Percentiles rank a stretch among this genome's conserved stretches.
Evolutionary conservation across 2,797 vertebrate species (phyloP).

Genomic region (Falco columbarius): DNA sequence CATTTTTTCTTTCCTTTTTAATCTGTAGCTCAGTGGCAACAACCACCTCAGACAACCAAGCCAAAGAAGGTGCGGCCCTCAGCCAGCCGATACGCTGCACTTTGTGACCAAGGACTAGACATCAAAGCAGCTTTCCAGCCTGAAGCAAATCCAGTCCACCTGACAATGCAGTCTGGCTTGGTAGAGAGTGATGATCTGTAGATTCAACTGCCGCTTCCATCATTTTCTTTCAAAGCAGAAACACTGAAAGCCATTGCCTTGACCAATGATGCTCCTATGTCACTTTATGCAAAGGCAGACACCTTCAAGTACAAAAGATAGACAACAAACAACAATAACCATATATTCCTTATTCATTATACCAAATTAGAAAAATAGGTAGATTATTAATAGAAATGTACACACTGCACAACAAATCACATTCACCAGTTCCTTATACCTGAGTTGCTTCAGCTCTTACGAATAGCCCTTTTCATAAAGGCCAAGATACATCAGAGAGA

Average conservation of each 20-base stretch:
- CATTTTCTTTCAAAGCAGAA: constrained; percentile 61
- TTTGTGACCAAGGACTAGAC: constrained; percentile 96
- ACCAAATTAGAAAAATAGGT: constrained; percentile 75
- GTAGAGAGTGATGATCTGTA: constrained; percentile 98
- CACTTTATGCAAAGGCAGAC: constrained; percentile 75
- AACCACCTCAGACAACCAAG: constrained; percentile 88
- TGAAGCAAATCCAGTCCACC: constrained; percentile 87
- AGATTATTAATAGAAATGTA: constrained; percentile 72
- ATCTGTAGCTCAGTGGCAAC: constrained; percentile 93
- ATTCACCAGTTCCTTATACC: constrained; percentile 61
- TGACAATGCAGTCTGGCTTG: constrained; percentile 82
- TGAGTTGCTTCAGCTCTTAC: constrained; percentile 53
- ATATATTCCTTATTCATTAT: constrained; percentile 76
- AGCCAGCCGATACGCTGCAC: constrained; percentile 93
- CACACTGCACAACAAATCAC: constrained; percentile 75
- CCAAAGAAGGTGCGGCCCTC: constrained; percentile 95
- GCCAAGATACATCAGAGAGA: constrained; percentile 60
- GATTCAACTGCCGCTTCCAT: not conserved
- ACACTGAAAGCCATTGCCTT: constrained; percentile 73
- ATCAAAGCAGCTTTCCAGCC: constrained; percentile 98
- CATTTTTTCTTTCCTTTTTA: not conserved
- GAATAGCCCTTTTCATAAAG: constrained; percentile 57
- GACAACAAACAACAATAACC: constrained; percentile 71
- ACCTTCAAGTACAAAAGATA: constrained; percentile 75
- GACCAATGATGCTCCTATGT: constrained; percentile 72